These are phyloP conservation scores for Polietes domitor DNA, from an alignment of 2,888 invertebrate genomes.

Conservation along the genomic window DNA sequence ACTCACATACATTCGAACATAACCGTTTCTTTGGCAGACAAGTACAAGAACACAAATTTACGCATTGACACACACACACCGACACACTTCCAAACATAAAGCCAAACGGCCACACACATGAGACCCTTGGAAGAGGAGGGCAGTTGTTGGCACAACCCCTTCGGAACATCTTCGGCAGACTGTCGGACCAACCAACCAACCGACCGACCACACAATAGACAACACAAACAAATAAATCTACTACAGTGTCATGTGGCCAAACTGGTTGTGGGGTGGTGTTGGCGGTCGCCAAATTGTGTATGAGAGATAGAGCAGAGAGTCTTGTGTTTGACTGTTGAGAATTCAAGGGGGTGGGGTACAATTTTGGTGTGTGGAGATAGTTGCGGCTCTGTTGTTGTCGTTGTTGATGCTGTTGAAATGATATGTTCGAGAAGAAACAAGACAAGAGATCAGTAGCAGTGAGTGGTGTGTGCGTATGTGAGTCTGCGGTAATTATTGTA, in stretches of 20 bases:
- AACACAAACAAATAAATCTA: conserved; percentile 26
- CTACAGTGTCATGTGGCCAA: not conserved
- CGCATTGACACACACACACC: too few species aligned
- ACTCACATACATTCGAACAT: not conserved
- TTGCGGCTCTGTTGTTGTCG: not conserved
- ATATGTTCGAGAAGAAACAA: conserved; percentile 9
- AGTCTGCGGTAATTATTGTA: not conserved
- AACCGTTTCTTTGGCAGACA: not conserved
- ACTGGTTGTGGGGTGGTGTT: not conserved
- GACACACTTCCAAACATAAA: too few species aligned
- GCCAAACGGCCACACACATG: not conserved
- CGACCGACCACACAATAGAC: conserved; percentile 24
- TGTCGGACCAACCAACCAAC: too few species aligned
- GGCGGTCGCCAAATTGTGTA: not conserved
- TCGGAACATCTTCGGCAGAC: not conserved
- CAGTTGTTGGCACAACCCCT: not conserved
- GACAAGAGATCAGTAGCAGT: conserved; percentile 8
- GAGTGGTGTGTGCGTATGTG: not conserved
- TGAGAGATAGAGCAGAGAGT: too few species aligned
- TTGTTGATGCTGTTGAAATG: conserved; percentile 27
- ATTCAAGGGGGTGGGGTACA: not conserved
- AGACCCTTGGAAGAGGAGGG: not conserved
- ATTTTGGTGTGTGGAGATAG: not conserved
- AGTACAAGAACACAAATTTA: not conserved
- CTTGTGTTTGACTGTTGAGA: not conserved